These are phyloP conservation scores for Pteronura brasiliensis DNA, from an alignment of 2,113 vertebrate species.

Conservation along the genomic window DNA sequence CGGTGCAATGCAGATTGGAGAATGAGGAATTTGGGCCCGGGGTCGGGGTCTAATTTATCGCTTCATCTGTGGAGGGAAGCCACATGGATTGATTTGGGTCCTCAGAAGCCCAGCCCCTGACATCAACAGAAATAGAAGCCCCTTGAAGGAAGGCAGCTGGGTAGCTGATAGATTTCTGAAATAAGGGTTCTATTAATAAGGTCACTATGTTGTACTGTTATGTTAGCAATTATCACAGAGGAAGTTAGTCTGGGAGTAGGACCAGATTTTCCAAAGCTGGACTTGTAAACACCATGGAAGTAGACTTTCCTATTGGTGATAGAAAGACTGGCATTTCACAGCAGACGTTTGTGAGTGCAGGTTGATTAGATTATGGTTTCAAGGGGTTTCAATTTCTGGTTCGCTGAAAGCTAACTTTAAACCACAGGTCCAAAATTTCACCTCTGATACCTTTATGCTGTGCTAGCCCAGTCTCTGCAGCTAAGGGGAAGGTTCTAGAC, in stretches of 20 bases:
- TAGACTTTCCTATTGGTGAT: conserved; percentile 79
- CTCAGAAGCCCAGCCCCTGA: conserved; percentile 16
- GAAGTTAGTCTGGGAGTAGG: conserved; percentile 81
- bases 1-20: background rate
- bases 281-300: conserved; percentile 78
- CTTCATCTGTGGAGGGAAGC: background rate
- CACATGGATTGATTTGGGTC: background rate
- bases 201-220: conserved; percentile 58
- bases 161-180: conserved; percentile 57
- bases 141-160: background rate
- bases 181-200: conserved; percentile 50
- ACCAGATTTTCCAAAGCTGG: conserved; percentile 75
- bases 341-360: conserved; percentile 57
- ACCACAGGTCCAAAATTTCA: background rate
- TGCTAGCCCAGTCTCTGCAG: background rate
- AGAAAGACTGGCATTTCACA: conserved; percentile 77
- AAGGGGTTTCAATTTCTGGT: conserved; percentile 41
- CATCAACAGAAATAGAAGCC: conserved; percentile 32
- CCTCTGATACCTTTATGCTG: background rate
- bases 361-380: conserved; percentile 58
- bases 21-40: background rate
- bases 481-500: background rate
- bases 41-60: background rate
- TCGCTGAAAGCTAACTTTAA: conserved; percentile 28
- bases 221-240: conserved; percentile 76